Percentiles rank a stretch among this genome's conserved stretches.
Evolutionary conservation across 2,888 invertebrate genomes (phyloP).

Genomic region (Galerucella pusilla): DNA sequence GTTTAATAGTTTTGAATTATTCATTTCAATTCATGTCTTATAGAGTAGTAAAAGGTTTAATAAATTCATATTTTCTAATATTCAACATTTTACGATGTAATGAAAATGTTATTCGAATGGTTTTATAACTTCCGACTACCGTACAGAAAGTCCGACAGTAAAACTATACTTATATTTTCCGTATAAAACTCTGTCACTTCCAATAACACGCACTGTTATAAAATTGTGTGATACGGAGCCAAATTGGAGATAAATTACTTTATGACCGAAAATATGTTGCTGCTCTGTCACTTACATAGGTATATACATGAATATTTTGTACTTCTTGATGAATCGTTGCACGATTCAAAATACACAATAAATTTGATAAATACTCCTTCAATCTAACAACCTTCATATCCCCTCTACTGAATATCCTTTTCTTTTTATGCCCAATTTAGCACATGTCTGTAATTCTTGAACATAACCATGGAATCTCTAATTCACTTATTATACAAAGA

Average conservation of each 20-base stretch:
- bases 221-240: neutral
- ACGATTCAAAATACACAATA: too few relatives aligned
- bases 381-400: too few relatives aligned
- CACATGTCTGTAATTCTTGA: too few relatives aligned
- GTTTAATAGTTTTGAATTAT: slow-evolving; percentile 21
- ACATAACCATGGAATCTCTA: too few relatives aligned
- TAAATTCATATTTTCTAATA: slow-evolving; percentile 19
- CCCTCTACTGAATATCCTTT: too few relatives aligned
- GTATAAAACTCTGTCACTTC: neutral
- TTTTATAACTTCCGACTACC: slow-evolving; percentile 1
- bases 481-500: too few relatives aligned
- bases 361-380: too few relatives aligned
- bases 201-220: slow-evolving; percentile 7
- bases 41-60: slow-evolving; percentile 4
- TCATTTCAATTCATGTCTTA: slow-evolving; percentile 9
- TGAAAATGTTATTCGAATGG: slow-evolving; percentile 13
- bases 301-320: too few relatives aligned
- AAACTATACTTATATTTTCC: slow-evolving; percentile 1
- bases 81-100: slow-evolving; percentile 3
- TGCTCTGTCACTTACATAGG: too few relatives aligned
- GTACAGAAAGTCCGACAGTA: slow-evolving; percentile 1
- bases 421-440: too few relatives aligned
- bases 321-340: too few relatives aligned
- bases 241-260: slow-evolving; percentile 4
- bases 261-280: neutral